phyloP scores from a whole-genome alignment of 2,888 invertebrate genomes.

The Volucella bombylans region DNA sequence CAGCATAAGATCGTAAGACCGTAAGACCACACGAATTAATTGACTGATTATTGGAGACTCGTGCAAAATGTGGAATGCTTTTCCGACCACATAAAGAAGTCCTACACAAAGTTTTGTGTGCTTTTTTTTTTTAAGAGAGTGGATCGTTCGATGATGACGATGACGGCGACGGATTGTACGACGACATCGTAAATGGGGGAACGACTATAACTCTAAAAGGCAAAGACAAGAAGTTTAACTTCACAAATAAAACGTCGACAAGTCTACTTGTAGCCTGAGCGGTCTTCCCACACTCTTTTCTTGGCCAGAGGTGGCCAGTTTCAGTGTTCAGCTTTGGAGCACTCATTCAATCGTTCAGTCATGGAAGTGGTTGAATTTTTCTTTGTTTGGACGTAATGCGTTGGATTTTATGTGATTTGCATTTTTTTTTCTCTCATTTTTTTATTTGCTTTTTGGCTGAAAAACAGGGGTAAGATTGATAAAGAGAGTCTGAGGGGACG shows the following conservation, averaged over 20 bases:
- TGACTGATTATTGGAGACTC: slow-evolving; percentile 58
- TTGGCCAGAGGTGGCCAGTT: slow-evolving; percentile 1
- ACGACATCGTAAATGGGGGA: slow-evolving; percentile 26
- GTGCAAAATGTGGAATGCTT: slow-evolving; percentile 18
- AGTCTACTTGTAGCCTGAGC: slow-evolving; percentile 50
- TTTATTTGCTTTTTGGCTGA: slow-evolving; percentile 41
- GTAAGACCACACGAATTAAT: slow-evolving; percentile 34
- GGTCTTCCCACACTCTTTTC: slow-evolving; percentile 59
- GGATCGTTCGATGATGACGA: slow-evolving; percentile 54
- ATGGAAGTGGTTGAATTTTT: slow-evolving; percentile 3
- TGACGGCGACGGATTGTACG: slow-evolving; percentile 6
- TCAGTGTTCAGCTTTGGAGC: not conserved
- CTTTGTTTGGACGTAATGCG: slow-evolving; percentile 62
- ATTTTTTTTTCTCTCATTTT: not conserved
- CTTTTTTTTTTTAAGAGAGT: not conserved
- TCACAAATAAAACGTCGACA: slow-evolving; percentile 63
- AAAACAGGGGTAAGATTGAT: not conserved
- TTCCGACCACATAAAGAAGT: slow-evolving; percentile 26
- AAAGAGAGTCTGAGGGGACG: slow-evolving; percentile 3
- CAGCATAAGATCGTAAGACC: not conserved
- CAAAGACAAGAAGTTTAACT: slow-evolving; percentile 71
- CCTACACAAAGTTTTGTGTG: slow-evolving; percentile 39
- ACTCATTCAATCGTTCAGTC: slow-evolving; percentile 11
- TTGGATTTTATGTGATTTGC: slow-evolving; percentile 57
- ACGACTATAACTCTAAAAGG: slow-evolving; percentile 57